A percentile compares a stretch with the other conserved stretches of the same genome.
Evolutionary conservation across 2,113 vertebrate genomes (phyloP).

Genomic region (Sylvietta virens): DNA sequence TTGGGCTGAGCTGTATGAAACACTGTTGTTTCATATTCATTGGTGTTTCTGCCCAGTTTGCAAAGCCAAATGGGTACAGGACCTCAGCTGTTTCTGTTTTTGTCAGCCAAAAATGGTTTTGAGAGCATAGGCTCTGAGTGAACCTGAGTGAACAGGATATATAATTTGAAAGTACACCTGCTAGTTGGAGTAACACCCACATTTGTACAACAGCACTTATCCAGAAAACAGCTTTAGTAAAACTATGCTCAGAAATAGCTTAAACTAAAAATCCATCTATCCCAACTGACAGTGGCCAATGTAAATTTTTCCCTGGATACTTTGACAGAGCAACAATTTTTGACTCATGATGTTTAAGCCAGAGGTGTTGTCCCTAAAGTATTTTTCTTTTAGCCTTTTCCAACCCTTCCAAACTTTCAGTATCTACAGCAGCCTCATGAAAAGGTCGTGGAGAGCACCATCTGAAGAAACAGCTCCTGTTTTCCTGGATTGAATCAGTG

Average conservation of each 20-base stretch:
- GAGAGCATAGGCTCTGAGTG: neutral
- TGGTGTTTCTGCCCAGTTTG: too few species aligned
- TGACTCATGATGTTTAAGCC: neutral
- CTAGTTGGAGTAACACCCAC: neutral
- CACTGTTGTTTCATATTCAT: fast-evolving
- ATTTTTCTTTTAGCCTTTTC: neutral
- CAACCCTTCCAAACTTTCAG: neutral
- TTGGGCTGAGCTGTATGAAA: neutral
- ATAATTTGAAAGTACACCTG: neutral
- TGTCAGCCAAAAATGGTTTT: neutral
- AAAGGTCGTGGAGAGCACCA: neutral
- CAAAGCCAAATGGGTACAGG: too few species aligned
- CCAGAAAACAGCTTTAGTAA: neutral
- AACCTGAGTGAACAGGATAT: neutral
- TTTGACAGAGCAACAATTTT: neutral
- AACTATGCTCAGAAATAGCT: neutral
- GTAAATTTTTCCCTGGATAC: fast-evolving
- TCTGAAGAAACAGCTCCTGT: neutral
- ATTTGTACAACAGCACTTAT: neutral
- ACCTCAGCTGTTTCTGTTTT: neutral
- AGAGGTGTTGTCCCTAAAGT: neutral
- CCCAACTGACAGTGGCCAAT: neutral
- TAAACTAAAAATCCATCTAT: neutral
- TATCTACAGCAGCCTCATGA: neutral
- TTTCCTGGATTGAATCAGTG: neutral